Evolutionary conservation across 2,797 vertebrate genomes (phyloP), one percentile per base, ranked within the genome.

Genomic region (Rhinichthys osculus): DNA sequence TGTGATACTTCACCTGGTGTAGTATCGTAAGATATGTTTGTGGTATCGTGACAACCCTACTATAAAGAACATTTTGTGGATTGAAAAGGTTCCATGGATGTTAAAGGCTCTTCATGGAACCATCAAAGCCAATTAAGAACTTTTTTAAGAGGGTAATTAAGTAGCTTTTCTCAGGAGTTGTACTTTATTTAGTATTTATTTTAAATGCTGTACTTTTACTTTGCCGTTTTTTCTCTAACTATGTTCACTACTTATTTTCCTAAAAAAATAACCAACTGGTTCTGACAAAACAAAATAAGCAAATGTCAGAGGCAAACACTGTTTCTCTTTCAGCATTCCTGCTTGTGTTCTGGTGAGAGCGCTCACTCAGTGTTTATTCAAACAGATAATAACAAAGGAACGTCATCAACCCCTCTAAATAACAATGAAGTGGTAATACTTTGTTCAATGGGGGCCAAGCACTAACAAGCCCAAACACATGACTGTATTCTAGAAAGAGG

Each of bases 341-440:
- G 73, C n/a, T 73, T 1, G 16, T 74, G 47, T 33, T 74, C 44
- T 50, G 72, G 16, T 19, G 44, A 74, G 44, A 72, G 23, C 13
- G 13, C 42, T 47, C 42, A 21, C 74, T 78, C 74, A 59, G 74
- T 35, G 21, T 38, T 59, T 27, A 69, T 67, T 81, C 59, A 81
- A 66, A 81, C 59, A 33, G 38, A 78, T 8, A 78, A 57, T 66
- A 33, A 78, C 84, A 77, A 42, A 52, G n/a, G 27, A 70, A 80
- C 42, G 57, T 59, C 23, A 64, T 70, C 70, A 77, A 40, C 11
- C 42, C 64, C 74, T 38, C 66, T 44, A 57, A 35, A 57, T 69
- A 10, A 70, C 78, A 79, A 62, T 21, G 54, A 70, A 30, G 13
- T 21, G 19, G 9, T 27, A 21, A 67, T 52, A 21, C 62, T 57